Percentiles rank a stretch among this genome's conserved stretches.
Evolutionary conservation across 2,888 invertebrate genomes (phyloP).

Genomic region (Athrips mouffetella): DNA sequence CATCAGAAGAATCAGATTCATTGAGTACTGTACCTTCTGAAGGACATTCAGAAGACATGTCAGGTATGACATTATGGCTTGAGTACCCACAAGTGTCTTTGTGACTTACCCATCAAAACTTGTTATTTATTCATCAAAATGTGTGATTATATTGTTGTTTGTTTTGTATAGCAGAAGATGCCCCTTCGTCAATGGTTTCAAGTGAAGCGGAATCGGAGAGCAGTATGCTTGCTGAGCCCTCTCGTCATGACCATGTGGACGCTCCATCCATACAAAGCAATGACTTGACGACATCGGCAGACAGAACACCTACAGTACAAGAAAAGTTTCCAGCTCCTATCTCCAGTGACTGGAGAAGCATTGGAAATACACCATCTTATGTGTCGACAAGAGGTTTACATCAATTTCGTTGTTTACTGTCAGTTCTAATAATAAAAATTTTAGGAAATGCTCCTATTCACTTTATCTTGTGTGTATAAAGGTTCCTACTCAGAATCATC

Average conservation of each 20-base stretch:
- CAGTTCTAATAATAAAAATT: too few species aligned
- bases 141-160: neutral
- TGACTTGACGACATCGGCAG: slow-evolving; percentile 33
- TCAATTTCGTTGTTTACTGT: too few species aligned
- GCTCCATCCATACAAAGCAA: slow-evolving; percentile 24
- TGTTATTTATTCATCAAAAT: neutral
- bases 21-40: slow-evolving; percentile 60
- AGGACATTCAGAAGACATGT: slow-evolving; percentile 57
- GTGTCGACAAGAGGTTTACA: slow-evolving; percentile 59
- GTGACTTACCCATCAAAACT: too few species aligned
- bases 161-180: slow-evolving; percentile 49
- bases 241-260: slow-evolving; percentile 43
- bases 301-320: slow-evolving; percentile 28
- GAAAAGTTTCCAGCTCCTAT: slow-evolving; percentile 41
- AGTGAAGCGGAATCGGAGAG: slow-evolving; percentile 70
- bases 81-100: too few species aligned
- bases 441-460: too few species aligned
- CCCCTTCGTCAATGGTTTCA: slow-evolving; percentile 71
- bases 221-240: slow-evolving; percentile 55
- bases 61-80: slow-evolving; percentile 41
- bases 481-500: too few species aligned
- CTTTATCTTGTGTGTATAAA: too few species aligned
- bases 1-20: slow-evolving; percentile 63
- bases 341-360: slow-evolving; percentile 46
- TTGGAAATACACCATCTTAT: slow-evolving; percentile 44